Conservation (phyloP, 2,797 vertebrate species). For the Protosalanx chinensis region DNA sequence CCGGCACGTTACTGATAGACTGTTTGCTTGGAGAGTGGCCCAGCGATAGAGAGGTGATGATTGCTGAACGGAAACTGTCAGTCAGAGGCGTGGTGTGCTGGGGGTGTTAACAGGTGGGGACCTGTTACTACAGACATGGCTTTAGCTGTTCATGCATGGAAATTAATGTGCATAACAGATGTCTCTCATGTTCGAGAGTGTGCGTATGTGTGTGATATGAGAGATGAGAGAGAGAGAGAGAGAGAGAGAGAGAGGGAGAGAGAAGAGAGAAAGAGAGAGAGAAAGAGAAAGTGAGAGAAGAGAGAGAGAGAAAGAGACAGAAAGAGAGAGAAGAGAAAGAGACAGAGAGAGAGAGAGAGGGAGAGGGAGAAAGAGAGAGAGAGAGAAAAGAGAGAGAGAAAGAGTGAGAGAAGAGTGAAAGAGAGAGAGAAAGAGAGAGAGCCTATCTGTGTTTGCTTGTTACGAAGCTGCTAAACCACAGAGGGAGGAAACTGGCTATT, state of each 20-base stretch:
- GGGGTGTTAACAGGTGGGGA: conserved; percentile 68
- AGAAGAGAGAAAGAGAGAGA: no score
- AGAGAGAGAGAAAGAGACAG: no score
- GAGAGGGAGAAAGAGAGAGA: not conserved
- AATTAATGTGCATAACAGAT: conserved; percentile 59
- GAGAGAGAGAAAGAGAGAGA: no score
- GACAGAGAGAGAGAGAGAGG: not conserved
- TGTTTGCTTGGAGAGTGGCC: conserved; percentile 69
- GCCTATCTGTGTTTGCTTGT: not conserved
- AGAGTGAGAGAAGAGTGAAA: no score
- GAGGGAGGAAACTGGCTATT: conserved; percentile 50
- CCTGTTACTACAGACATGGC: conserved; percentile 33
- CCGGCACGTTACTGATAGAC: conserved; percentile 58
- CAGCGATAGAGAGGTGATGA: conserved; percentile 63
- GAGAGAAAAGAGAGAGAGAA: no score
- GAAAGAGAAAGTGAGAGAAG: not conserved
- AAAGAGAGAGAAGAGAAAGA: no score
- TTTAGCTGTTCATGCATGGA: conserved; percentile 39
- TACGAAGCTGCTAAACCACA: conserved; percentile 20
- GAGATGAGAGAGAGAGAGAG: not conserved
- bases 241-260: no score
- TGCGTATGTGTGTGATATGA: not conserved
- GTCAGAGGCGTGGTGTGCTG: conserved; percentile 50
- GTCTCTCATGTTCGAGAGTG: conserved; percentile 14
- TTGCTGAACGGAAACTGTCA: conserved; percentile 64